Evolutionary conservation across 2,113 vertebrate genomes (phyloP), one percentile per base, ranked within the genome.

Genomic region (Ceyx margarethae): DNA sequence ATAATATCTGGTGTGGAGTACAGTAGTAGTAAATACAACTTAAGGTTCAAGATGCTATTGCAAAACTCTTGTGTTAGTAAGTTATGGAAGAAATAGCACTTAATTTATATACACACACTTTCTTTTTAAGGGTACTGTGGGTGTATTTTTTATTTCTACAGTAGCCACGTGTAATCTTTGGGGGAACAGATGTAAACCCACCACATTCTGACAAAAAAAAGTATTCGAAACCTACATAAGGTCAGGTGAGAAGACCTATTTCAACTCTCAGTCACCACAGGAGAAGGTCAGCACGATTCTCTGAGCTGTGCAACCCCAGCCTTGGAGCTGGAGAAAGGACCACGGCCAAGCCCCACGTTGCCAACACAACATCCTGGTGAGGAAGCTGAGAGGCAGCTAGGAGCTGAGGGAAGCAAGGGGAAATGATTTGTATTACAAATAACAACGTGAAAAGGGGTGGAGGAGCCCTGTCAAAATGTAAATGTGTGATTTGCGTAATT

Each of bases 401-500:
- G 65, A 93, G 78, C 19, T 3, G 46, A 58, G 58, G 40, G 81
- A 81, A 88, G 80, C 64, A 75, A 73, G 57, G 35, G 69, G 65
- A 83, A 83, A 86, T 81, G 11, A 91, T 77, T 85, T 79, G 85
- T 73, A 20, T 81, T 66, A 93, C 80, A 88, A 92, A 78, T 81
- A 92, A 90, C 4, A 0, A 78, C 1, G 31, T 35, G 79, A 71
- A 93, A 91, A 85, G 53, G 66, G 91, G 87, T 83, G 94, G 91
- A 89, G 80, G 81, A 84, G 90, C 61, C 78, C 71, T 93, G 88
- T 89, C 88, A 96, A 85, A 95, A 97, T 94, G 93, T 93, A 96
- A 97, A 94, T 93, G 88, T 65, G 29, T 53, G 19, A 97, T 97
- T 96, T 96, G 77, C 84, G 83, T 96, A 95, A 94, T 94, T 84